phyloP scores from a whole-genome alignment of 2,113 vertebrate genomes.

The Halichoerus grypus region DNA sequence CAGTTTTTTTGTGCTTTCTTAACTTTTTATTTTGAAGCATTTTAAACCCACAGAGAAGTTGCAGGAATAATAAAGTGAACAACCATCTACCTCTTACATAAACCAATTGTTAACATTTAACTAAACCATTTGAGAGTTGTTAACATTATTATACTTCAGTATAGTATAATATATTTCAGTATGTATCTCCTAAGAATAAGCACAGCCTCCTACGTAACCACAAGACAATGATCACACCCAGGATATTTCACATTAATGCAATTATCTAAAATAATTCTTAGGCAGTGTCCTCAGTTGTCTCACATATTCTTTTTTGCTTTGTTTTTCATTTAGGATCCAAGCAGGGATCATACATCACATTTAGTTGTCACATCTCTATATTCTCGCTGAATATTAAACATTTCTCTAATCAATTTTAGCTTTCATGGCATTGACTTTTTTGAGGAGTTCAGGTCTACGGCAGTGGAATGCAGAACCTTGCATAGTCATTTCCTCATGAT shows the following conservation, averaged over 20 bases:
- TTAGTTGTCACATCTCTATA: not conserved
- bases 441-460: not conserved
- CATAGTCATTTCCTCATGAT: not conserved
- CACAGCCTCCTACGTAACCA: not conserved
- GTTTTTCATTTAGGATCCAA: not conserved
- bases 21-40: not conserved
- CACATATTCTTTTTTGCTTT: not conserved
- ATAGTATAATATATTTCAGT: not conserved
- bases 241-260: not conserved
- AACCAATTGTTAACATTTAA: not conserved
- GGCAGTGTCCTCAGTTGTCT: not conserved
- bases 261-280: not conserved
- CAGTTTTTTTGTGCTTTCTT: not conserved
- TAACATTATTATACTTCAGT: not conserved
- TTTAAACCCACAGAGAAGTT: not conserved
- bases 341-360: not conserved
- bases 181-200: not conserved
- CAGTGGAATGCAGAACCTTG: not conserved
- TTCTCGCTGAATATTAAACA: not conserved
- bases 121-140: not conserved
- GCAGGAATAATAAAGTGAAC: not conserved
- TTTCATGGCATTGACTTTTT: not conserved
- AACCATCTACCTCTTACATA: not conserved
- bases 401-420: not conserved
- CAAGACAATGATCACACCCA: not conserved